Evolutionary conservation across 2,797 vertebrate species (phyloP).

Genomic region (Lepus townsendii): DNA sequence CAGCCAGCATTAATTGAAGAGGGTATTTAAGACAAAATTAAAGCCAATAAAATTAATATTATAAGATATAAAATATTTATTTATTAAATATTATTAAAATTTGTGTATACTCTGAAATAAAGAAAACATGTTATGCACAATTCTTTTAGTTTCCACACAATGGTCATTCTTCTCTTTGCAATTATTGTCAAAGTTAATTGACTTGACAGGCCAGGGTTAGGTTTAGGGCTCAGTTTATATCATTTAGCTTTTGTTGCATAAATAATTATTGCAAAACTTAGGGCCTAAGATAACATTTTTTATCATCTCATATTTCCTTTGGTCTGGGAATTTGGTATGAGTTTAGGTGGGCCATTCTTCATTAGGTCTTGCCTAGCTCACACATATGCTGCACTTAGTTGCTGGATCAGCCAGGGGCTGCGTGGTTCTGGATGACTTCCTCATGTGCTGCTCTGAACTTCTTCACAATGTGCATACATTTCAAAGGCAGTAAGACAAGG

Average conservation of each 20-base stretch:
- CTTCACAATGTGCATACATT: not conserved
- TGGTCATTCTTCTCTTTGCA: not conserved
- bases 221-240: not conserved
- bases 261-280: not conserved
- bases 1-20: not conserved
- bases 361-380: not conserved
- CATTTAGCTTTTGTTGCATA: not conserved
- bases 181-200: not conserved
- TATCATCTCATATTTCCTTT: not conserved
- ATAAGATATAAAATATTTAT: not conserved
- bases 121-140: not conserved
- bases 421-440: not conserved
- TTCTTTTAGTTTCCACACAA: not conserved
- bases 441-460: not conserved
- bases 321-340: not conserved
- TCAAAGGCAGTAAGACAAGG: not conserved
- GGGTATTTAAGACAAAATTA: not conserved
- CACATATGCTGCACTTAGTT: not conserved
- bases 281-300: not conserved
- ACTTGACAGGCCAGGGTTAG: not conserved
- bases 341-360: not conserved
- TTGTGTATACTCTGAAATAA: not conserved
- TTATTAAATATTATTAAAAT: slow-evolving; percentile 35
- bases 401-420: not conserved
- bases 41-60: not conserved